Percentiles rank a stretch among this genome's conserved stretches.
Evolutionary conservation across 2,888 invertebrate species (phyloP).

Genomic region (Dimorphilus gyrociliatus): DNA sequence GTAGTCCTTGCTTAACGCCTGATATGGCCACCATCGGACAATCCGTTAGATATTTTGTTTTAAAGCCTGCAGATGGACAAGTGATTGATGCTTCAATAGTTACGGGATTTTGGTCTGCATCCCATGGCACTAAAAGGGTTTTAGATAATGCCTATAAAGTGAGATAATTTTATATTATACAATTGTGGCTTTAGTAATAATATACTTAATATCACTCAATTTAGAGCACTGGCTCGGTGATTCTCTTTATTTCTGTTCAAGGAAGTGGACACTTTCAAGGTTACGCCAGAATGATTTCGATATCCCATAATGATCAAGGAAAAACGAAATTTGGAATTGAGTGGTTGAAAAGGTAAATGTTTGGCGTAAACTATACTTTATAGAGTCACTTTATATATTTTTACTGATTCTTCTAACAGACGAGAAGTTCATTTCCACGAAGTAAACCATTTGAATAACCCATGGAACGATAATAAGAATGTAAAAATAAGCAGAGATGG

Average conservation of each 20-base stretch:
- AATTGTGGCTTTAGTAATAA: not conserved
- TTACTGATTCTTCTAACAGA: no score
- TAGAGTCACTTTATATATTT: not conserved
- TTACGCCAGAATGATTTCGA: constrained; percentile 32
- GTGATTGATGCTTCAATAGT: no score
- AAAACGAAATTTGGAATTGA: constrained; percentile 35
- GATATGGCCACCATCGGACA: no score
- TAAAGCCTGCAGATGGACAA: no score
- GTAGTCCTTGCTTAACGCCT: no score
- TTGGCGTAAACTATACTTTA: not conserved
- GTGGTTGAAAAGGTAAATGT: constrained; percentile 39
- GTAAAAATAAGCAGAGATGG: constrained; percentile 47
- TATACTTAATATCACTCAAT: no score
- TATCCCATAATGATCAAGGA: constrained; percentile 23
- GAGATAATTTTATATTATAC: no score
- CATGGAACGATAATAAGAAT: constrained; percentile 44
- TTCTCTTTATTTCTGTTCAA: constrained; percentile 44
- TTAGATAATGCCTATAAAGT: no score
- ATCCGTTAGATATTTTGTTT: no score
- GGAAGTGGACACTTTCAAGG: constrained; percentile 43
- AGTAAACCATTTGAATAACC: constrained; percentile 44
- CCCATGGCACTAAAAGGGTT: no score
- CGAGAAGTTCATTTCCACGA: constrained; percentile 33
- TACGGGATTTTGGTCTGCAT: no score
- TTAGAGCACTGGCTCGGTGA: no score